phyloP scores from a whole-genome alignment of 2,888 invertebrate genomes.

The Spilosoma lubricipeda region DNA sequence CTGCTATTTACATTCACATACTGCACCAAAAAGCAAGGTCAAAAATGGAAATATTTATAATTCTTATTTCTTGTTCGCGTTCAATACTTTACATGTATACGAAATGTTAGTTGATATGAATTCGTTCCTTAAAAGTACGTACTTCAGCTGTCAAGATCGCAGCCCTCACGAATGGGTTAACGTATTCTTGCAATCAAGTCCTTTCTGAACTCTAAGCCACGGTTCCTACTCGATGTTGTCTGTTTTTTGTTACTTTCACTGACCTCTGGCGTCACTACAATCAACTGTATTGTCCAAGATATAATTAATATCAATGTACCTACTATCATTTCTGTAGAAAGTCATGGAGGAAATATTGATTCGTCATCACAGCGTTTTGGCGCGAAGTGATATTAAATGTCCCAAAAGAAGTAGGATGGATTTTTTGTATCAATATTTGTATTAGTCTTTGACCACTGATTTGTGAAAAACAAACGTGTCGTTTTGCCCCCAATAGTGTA shows the following conservation, averaged over 20 bases:
- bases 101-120: no score
- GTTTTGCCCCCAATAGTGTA: background rate
- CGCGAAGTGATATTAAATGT: background rate
- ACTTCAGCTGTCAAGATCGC: background rate
- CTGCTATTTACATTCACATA: no score
- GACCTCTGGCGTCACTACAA: background rate
- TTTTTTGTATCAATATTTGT: background rate
- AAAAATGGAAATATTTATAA: background rate
- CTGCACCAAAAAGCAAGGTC: no score
- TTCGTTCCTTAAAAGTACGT: background rate
- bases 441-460: background rate
- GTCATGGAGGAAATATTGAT: background rate
- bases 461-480: background rate
- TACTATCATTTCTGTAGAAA: background rate
- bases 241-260: background rate
- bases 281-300: background rate
- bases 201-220: background rate
- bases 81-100: no score
- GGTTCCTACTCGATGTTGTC: background rate
- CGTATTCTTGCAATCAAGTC: background rate
- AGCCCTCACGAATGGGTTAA: background rate
- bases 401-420: background rate
- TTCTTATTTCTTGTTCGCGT: background rate
- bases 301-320: background rate
- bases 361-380: background rate